Percentiles rank a stretch among this genome's conserved stretches.
These are phyloP conservation scores for Beaufortia kweichowensis DNA, from an alignment of 2,113 vertebrate genomes.

Conservation along the genomic window DNA sequence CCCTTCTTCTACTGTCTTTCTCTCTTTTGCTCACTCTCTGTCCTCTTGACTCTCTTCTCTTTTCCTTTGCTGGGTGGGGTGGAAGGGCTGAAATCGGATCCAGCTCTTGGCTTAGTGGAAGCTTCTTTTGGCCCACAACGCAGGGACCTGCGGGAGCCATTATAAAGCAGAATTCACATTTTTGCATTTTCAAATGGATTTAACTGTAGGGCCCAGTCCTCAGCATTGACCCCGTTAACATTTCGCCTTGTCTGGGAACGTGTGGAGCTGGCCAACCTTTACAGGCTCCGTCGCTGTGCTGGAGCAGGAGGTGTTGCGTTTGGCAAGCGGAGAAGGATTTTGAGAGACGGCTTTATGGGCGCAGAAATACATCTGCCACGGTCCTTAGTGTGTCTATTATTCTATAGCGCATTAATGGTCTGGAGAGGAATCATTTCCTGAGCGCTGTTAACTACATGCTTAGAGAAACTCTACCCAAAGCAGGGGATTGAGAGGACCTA, in stretches of 20 bases:
- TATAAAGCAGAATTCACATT: constrained; percentile 57
- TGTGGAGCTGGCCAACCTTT: constrained; percentile 38
- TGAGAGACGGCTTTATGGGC: constrained; percentile 56
- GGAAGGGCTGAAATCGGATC: constrained; percentile 54
- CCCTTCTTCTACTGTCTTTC: not conserved
- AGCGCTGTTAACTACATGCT: constrained; percentile 52
- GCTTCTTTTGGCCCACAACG: constrained; percentile 54
- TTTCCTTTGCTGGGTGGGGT: constrained; percentile 44
- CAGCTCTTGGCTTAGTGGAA: constrained; percentile 48
- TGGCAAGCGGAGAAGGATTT: constrained; percentile 54
- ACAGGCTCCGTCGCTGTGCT: constrained; percentile 45
- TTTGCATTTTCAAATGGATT: constrained; percentile 60
- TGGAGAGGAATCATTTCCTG: constrained; percentile 59
- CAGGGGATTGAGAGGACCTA: constrained; percentile 52
- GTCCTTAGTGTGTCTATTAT: constrained; percentile 58
- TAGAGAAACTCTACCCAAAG: constrained; percentile 51
- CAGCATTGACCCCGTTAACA: constrained; percentile 53
- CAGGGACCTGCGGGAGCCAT: constrained; percentile 56
- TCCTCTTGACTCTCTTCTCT: not conserved
- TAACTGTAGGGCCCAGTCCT: constrained; percentile 54
- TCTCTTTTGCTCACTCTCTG: not conserved
- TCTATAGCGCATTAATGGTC: constrained; percentile 56
- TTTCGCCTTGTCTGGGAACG: constrained; percentile 56
- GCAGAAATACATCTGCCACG: constrained; percentile 57
- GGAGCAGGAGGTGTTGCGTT: constrained; percentile 58